These are phyloP conservation scores for Dendrolimus houi DNA, from an alignment of 2,888 invertebrate species.

Conservation along the genomic window DNA sequence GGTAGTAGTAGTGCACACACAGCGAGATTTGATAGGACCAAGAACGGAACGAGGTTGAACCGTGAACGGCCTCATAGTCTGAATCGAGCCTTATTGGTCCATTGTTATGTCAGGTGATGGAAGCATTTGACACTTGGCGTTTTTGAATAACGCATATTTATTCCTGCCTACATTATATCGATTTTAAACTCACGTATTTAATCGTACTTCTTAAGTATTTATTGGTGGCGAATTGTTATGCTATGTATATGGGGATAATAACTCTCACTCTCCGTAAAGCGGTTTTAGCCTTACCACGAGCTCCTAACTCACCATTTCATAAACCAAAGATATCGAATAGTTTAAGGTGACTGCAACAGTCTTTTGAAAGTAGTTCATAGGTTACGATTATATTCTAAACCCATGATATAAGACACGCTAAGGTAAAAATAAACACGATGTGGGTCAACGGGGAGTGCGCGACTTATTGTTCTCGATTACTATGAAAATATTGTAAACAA, in stretches of 20 bases:
- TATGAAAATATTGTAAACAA: background rate
- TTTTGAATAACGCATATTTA: constrained; percentile 6
- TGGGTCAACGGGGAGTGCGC: constrained; percentile 38
- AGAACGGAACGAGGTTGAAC: too few species aligned
- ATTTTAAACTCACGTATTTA: constrained; percentile 28
- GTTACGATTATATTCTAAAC: too few species aligned
- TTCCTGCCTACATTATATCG: constrained; percentile 9
- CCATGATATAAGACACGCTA: too few species aligned
- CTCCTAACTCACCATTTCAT: too few species aligned
- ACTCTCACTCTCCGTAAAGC: constrained; percentile 47
- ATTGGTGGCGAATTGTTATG: constrained; percentile 12
- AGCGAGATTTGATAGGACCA: too few species aligned
- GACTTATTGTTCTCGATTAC: constrained; percentile 62
- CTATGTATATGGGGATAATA: constrained; percentile 50
- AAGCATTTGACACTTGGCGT: constrained; percentile 36
- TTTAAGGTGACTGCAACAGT: too few species aligned
- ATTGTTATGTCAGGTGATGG: constrained; percentile 44
- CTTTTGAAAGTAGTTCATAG: too few species aligned
- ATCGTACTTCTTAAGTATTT: constrained; percentile 11
- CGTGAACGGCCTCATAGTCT: too few species aligned
- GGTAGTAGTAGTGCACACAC: too few species aligned
- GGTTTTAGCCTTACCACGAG: background rate
- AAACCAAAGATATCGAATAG: too few species aligned
- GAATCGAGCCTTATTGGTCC: constrained; percentile 23
- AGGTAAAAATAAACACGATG: too few species aligned